Percentiles rank a stretch among this genome's conserved stretches.
These are phyloP conservation scores for Lethenteron reissneri DNA, from an alignment of 2,113 vertebrate species.

Conservation along the genomic window DNA sequence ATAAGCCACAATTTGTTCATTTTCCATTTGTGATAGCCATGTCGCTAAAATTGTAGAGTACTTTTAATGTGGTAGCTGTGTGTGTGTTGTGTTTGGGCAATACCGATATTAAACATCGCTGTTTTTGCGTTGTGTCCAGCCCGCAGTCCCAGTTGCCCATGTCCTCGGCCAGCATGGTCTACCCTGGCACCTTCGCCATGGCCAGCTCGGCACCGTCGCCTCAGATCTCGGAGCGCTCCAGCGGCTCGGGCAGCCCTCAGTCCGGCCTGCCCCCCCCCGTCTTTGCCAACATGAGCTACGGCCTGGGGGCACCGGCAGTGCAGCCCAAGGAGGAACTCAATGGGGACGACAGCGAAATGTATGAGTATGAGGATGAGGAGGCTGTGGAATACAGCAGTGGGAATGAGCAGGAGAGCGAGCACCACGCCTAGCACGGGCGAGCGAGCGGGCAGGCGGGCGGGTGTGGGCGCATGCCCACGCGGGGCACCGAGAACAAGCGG, in stretches of 20 bases:
- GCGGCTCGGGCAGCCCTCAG: neutral
- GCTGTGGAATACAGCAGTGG: conserved; percentile 2
- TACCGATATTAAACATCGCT: too few relatives aligned
- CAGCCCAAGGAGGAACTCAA: neutral
- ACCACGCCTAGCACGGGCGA: neutral
- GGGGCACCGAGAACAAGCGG: too few relatives aligned
- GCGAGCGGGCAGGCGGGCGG: too few relatives aligned
- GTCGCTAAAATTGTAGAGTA: too few relatives aligned
- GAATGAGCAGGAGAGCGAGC: neutral
- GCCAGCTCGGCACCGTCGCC: conserved; percentile 6
- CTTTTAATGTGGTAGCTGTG: too few relatives aligned
- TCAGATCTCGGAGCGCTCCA: conserved; percentile 4
- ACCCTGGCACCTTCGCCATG: neutral
- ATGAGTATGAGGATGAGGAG: neutral
- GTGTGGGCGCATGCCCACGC: too few relatives aligned
- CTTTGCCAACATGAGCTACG: neutral
- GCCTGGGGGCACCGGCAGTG: neutral
- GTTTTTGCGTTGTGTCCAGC: neutral
- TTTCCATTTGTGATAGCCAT: too few relatives aligned
- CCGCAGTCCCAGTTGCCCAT: conserved; percentile 1
- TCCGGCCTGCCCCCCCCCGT: neutral
- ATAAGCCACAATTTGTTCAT: too few relatives aligned
- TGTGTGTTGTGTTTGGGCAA: too few relatives aligned
- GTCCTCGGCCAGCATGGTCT: conserved; percentile 2
- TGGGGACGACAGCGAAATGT: neutral